phyloP scores from a whole-genome alignment of 2,888 invertebrate genomes.

The Eumerus sabulonum region DNA sequence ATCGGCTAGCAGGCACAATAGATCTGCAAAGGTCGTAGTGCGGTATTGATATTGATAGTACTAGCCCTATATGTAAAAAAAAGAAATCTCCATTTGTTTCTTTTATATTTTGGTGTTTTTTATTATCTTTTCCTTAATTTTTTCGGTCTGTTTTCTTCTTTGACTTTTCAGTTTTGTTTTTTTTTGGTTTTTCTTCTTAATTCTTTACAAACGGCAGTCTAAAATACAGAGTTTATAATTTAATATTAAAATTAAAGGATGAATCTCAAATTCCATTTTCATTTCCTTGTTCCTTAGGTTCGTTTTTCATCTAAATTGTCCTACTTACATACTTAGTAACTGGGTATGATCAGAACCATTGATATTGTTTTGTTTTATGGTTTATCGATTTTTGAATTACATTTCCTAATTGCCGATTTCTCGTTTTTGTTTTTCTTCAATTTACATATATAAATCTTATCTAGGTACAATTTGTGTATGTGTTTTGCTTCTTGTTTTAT shows the following conservation, averaged over 20 bases:
- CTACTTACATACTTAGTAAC: conserved; percentile 49
- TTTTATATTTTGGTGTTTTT: conserved; percentile 7
- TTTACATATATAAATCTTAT: conserved; percentile 35
- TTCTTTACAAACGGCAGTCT: conserved; percentile 62
- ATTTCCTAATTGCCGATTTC: conserved; percentile 2
- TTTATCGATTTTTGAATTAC: conserved; percentile 11
- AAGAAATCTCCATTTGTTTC: conserved; percentile 7
- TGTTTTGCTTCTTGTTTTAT: too few relatives aligned
- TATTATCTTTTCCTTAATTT: conserved; percentile 2
- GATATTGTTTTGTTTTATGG: conserved; percentile 42
- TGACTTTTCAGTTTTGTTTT: conserved; percentile 24
- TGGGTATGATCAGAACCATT: conserved; percentile 44
- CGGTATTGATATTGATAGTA: too few relatives aligned
- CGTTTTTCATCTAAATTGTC: conserved; percentile 28
- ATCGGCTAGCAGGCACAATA: too few relatives aligned
- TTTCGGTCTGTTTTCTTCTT: too few relatives aligned
- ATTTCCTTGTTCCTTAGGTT: conserved; percentile 1
- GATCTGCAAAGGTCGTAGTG: too few relatives aligned
- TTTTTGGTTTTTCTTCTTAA: conserved; percentile 22
- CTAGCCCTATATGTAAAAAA: too few relatives aligned
- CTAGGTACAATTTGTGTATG: conserved; percentile 45
- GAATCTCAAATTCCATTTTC: too few relatives aligned
- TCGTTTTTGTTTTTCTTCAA: conserved; percentile 12
- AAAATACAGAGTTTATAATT: conserved; percentile 49
- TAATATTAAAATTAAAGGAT: conserved; percentile 45